phyloP scores from a whole-genome alignment of 2,113 vertebrate genomes.

The Phalacrocorax carbo region DNA sequence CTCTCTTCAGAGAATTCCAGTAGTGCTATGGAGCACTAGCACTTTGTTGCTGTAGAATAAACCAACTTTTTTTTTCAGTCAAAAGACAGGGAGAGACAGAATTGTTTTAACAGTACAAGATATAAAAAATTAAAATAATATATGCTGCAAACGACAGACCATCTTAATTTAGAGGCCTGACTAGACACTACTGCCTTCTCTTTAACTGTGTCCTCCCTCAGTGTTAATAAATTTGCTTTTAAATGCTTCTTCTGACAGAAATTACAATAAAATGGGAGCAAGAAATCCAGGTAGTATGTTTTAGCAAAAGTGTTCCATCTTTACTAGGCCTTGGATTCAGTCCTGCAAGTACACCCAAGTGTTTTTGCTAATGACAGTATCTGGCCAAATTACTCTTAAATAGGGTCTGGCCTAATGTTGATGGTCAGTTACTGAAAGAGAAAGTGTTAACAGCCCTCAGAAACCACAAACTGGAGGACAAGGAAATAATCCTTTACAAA shows the following conservation, averaged over 20 bases:
- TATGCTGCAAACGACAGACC: background rate
- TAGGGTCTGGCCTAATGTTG: accelerated
- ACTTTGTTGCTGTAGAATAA: background rate
- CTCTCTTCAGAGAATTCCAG: background rate
- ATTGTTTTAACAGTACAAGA: background rate
- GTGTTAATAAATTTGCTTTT: background rate
- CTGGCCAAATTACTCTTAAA: background rate
- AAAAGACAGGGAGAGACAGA: background rate
- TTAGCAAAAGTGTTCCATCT: background rate
- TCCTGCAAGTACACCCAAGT: background rate
- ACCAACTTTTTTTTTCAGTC: background rate
- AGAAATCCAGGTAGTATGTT: background rate
- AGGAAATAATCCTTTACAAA: background rate
- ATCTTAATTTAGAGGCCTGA: background rate
- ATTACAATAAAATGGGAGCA: background rate
- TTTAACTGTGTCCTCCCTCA: background rate
- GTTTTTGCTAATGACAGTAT: background rate
- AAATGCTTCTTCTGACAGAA: background rate
- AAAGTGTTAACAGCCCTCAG: background rate
- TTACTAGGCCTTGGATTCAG: background rate
- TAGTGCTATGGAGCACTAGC: background rate
- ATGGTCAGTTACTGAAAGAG: background rate
- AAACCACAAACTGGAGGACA: background rate
- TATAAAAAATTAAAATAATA: background rate
- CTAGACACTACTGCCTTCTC: background rate